A percentile compares a stretch with the other conserved stretches of the same genome.
These are phyloP conservation scores for Podarcis lilfordi DNA, from an alignment of 2,797 vertebrate genomes.

Conservation along the genomic window DNA sequence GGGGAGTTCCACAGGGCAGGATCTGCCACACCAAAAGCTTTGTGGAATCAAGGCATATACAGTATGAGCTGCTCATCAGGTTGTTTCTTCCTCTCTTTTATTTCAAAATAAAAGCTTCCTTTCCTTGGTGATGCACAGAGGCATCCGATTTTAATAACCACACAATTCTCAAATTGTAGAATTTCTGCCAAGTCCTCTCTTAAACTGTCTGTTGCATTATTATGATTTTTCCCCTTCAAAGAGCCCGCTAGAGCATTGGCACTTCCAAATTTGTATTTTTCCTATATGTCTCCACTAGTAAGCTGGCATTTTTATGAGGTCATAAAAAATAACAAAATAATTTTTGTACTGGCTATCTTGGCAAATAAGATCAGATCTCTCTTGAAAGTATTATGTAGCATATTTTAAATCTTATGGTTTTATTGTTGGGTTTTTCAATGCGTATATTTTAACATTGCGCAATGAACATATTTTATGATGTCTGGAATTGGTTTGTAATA, in stretches of 20 bases:
- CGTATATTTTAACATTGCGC: conserved; percentile 30
- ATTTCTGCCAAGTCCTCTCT: neutral
- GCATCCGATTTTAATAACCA: neutral
- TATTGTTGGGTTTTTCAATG: conserved; percentile 23
- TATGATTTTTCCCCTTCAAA: neutral
- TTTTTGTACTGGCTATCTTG: conserved; percentile 11
- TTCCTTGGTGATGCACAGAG: neutral
- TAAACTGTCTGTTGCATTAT: neutral
- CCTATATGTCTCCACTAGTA: neutral
- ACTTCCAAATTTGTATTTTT: neutral
- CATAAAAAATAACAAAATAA: conserved; percentile 30
- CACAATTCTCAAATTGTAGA: neutral
- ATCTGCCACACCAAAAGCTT: too few relatives aligned
- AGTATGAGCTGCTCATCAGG: neutral
- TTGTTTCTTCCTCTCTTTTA: neutral
- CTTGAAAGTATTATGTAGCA: conserved; percentile 8
- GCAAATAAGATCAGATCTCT: conserved; percentile 29
- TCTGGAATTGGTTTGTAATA: conserved; percentile 16
- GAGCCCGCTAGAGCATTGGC: neutral
- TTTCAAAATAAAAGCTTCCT: neutral
- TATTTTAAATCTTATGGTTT: conserved; percentile 27
- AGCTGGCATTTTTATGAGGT: conserved; percentile 22
- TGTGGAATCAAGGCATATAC: neutral
- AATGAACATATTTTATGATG: conserved; percentile 25
- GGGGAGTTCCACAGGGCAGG: too few relatives aligned